Conservation (phyloP, 2,113 vertebrate species). For the Lethenteron camtschaticum region DNA sequence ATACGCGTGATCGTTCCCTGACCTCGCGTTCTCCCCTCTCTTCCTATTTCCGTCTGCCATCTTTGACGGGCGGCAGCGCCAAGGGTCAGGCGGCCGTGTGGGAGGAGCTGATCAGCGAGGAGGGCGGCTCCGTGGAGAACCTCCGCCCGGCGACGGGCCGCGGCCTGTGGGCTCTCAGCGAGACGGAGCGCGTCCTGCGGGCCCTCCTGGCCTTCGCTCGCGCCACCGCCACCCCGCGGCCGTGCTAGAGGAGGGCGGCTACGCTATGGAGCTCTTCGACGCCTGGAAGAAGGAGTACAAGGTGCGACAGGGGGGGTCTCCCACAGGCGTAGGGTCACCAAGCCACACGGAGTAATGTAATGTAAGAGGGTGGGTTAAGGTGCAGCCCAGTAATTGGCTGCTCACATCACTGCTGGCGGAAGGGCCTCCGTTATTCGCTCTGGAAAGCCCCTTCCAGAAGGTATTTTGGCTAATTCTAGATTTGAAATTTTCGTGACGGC, state of each 20-base stretch:
- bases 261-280: constrained; percentile 81
- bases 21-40: too few species aligned
- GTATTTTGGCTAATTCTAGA: too few species aligned
- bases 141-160: constrained; percentile 69
- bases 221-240: constrained; percentile 43
- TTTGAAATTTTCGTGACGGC: too few species aligned
- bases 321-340: too few species aligned
- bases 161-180: constrained; percentile 73
- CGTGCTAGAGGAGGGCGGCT: constrained; percentile 55
- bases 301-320: constrained; percentile 21
- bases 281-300: constrained; percentile 97
- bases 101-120: constrained; percentile 95
- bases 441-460: too few species aligned
- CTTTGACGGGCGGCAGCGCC: constrained; percentile 26
- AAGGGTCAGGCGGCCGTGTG: constrained; percentile 88
- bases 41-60: too few species aligned
- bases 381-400: too few species aligned
- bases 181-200: constrained; percentile 72
- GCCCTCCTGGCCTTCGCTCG: constrained; percentile 61
- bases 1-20: too few species aligned
- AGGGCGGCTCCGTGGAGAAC: constrained; percentile 78
- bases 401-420: too few species aligned
- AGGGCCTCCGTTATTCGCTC: too few species aligned
- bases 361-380: too few species aligned
- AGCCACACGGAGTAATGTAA: too few species aligned